phyloP scores from a whole-genome alignment of 2,113 vertebrate genomes.

The Tor tambroides region DNA sequence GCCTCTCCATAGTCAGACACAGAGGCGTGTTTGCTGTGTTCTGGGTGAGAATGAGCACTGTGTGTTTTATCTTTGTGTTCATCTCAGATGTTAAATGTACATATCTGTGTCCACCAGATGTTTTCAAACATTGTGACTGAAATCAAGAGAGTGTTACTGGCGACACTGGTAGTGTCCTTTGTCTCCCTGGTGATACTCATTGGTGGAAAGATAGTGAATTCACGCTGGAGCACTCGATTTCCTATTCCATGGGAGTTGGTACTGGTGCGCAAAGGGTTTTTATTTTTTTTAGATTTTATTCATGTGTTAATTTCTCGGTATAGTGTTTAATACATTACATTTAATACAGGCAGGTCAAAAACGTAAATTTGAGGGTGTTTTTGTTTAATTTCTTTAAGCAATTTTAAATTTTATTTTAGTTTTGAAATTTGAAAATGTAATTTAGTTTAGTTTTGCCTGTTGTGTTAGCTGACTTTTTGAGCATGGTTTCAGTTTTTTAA shows the following conservation, averaged over 20 bases:
- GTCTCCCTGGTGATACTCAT: slow-evolving; percentile 75
- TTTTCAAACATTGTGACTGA: slow-evolving; percentile 72
- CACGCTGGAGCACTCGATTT: slow-evolving; percentile 66
- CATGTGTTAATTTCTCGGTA: too few relatives aligned
- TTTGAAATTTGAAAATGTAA: too few relatives aligned
- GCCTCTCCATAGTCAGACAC: slow-evolving; percentile 78
- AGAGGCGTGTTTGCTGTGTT: slow-evolving; percentile 79
- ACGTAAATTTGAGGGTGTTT: background rate
- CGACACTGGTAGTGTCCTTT: slow-evolving; percentile 72
- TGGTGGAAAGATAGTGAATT: slow-evolving; percentile 77
- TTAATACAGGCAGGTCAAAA: background rate
- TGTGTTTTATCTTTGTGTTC: background rate
- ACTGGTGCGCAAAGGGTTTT: slow-evolving; percentile 67
- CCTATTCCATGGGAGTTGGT: slow-evolving; percentile 82
- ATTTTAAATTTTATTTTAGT: too few relatives aligned
- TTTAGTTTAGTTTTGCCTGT: too few relatives aligned
- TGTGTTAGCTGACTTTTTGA: background rate
- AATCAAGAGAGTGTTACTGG: slow-evolving; percentile 67
- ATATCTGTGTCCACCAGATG: slow-evolving; percentile 65
- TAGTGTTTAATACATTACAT: too few relatives aligned
- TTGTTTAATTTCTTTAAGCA: too few relatives aligned
- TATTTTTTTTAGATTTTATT: background rate
- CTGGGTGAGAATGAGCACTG: slow-evolving; percentile 77
- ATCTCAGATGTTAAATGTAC: background rate
- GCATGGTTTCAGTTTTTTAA: background rate